A percentile compares a stretch with the other conserved stretches of the same genome.
Conservation (phyloP, 2,113 vertebrate genomes). For the Rallus limicola region DNA sequence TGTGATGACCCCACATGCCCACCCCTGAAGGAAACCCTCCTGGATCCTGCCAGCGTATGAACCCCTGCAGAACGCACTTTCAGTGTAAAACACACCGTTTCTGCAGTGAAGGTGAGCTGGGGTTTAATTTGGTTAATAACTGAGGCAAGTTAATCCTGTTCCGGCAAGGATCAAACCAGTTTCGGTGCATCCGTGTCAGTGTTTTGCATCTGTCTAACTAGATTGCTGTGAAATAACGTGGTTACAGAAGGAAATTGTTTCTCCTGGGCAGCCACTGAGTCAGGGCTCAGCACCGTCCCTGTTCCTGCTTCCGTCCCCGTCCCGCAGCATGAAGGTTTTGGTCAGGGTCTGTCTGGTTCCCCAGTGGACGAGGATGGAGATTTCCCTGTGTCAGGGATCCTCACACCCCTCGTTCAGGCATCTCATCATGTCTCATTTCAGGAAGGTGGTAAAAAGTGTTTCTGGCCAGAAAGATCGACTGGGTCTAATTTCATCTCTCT, state of each 20-base stretch:
- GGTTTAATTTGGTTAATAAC: slow-evolving; percentile 52
- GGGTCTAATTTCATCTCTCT: background rate
- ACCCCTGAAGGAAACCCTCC: background rate
- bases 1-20: background rate
- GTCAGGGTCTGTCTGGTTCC: background rate
- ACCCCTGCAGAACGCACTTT: background rate
- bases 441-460: background rate
- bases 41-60: background rate
- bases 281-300: background rate
- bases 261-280: background rate
- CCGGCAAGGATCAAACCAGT: slow-evolving; percentile 46
- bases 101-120: slow-evolving; percentile 22
- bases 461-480: background rate
- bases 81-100: background rate
- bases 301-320: background rate
- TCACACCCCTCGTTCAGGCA: background rate
- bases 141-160: slow-evolving; percentile 52
- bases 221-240: background rate
- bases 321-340: background rate
- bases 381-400: fast-evolving
- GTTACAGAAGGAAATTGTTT: background rate
- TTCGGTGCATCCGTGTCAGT: slow-evolving; percentile 16
- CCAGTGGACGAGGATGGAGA: background rate
- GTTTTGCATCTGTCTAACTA: slow-evolving; percentile 29
- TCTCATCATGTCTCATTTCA: background rate